Conservation (phyloP, 2,797 vertebrate species). For the Apogon talboti region DNA sequence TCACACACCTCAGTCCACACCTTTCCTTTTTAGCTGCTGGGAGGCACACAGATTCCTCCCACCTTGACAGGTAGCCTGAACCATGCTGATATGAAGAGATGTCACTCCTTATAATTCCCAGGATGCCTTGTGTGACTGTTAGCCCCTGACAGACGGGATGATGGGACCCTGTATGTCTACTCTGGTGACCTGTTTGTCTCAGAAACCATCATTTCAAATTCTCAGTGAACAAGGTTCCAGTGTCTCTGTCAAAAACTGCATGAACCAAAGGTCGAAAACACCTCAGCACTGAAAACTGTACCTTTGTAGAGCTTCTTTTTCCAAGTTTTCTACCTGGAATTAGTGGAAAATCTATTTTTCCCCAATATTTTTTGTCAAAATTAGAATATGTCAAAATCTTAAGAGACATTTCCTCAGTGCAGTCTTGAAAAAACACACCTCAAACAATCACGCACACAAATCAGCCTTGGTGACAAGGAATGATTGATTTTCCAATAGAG, state of each 20-base stretch:
- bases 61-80: conserved; percentile 41
- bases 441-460: conserved; percentile 35
- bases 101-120: conserved; percentile 41
- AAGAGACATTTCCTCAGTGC: background rate
- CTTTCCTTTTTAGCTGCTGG: conserved; percentile 9
- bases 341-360: too few relatives aligned
- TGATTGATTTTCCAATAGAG: conserved; percentile 71
- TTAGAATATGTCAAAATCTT: background rate
- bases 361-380: too few relatives aligned
- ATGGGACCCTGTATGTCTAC: conserved; percentile 28
- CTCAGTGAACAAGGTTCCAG: conserved; percentile 15
- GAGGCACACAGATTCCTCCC: conserved; percentile 46
- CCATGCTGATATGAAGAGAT: conserved; percentile 34
- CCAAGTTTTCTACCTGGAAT: background rate
- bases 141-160: conserved; percentile 40
- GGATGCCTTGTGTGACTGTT: conserved; percentile 36
- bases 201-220: conserved; percentile 46
- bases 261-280: conserved; percentile 7
- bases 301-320: background rate
- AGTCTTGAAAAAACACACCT: conserved; percentile 23
- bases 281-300: conserved; percentile 11
- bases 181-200: conserved; percentile 51
- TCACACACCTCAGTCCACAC: conserved; percentile 29
- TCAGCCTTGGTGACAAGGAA: conserved; percentile 44
- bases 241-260: background rate